phyloP scores from a whole-genome alignment of 2,113 vertebrate species.

The Pelodiscus sinensis region DNA sequence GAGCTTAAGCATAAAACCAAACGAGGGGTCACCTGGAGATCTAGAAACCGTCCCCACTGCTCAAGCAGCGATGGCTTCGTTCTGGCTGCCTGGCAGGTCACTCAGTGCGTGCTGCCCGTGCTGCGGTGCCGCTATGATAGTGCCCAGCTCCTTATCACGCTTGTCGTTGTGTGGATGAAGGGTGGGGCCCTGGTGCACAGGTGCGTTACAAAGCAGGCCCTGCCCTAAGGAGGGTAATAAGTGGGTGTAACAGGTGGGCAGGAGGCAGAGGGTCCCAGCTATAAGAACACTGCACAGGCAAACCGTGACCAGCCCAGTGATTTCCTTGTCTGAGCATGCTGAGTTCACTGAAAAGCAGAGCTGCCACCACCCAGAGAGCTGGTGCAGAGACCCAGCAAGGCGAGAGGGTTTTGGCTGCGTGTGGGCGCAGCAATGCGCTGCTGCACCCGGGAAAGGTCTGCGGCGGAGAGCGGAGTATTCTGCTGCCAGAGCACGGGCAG shows the following conservation, averaged over 20 bases:
- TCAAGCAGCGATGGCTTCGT: neutral
- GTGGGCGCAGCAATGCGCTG: neutral
- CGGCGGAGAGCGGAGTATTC: too few relatives aligned
- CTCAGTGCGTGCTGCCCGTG: neutral
- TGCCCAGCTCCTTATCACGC: neutral
- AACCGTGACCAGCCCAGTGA: neutral
- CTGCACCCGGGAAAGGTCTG: neutral
- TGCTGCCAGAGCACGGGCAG: neutral
- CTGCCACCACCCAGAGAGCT: neutral
- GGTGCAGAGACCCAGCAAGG: too few relatives aligned
- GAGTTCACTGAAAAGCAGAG: neutral
- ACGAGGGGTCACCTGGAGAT: constrained; percentile 4
- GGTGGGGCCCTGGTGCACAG: neutral
- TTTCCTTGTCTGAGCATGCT: constrained; percentile 8
- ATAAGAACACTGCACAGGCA: neutral
- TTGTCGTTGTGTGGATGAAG: neutral
- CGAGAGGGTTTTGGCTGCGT: neutral
- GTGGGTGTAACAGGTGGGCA: neutral
- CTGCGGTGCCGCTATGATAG: neutral
- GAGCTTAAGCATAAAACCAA: neutral
- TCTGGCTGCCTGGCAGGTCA: neutral
- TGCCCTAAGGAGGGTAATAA: neutral
- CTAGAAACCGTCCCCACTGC: neutral
- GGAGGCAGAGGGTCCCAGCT: neutral
- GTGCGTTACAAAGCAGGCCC: neutral